Percentiles rank a stretch among this genome's conserved stretches.
Conservation (phyloP, 1,140 invertebrate genomes). For the Subanguina moxae region DNA sequence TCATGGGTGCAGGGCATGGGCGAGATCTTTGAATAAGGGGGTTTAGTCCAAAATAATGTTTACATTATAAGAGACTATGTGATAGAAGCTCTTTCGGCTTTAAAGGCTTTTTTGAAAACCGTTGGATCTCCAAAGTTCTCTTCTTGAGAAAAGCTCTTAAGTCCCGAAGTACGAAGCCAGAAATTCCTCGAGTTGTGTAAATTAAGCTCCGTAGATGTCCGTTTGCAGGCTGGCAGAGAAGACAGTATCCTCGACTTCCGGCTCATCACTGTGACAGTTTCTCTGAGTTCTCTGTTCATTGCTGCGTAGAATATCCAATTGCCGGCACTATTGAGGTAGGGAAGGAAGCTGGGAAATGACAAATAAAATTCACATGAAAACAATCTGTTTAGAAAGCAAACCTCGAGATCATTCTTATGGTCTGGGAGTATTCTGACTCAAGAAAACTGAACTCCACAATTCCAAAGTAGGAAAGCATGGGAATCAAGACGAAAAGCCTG, state of each 20-base stretch:
- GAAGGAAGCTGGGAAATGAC: slow-evolving; percentile 42
- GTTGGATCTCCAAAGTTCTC: too few relatives aligned
- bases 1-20: too few relatives aligned
- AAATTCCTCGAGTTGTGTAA: neutral
- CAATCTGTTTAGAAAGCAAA: slow-evolving; percentile 2
- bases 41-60: too few relatives aligned
- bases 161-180: neutral
- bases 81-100: too few relatives aligned
- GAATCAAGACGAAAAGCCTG: slow-evolving; percentile 37
- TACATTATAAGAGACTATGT: too few relatives aligned
- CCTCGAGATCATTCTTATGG: slow-evolving; percentile 43
- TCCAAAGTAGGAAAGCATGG: slow-evolving; percentile 38
- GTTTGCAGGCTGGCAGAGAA: neutral
- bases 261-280: neutral
- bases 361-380: too few relatives aligned
- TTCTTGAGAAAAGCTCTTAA: too few relatives aligned
- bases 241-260: neutral
- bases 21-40: too few relatives aligned
- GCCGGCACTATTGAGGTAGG: slow-evolving; percentile 45
- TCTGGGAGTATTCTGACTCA: slow-evolving; percentile 22
- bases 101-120: too few relatives aligned
- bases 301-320: slow-evolving; percentile 52
- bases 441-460: slow-evolving; percentile 11
- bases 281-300: slow-evolving; percentile 25
- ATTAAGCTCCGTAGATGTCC: neutral